Conservation (phyloP, 2,113 vertebrate genomes). For the Piprites chloris region DNA sequence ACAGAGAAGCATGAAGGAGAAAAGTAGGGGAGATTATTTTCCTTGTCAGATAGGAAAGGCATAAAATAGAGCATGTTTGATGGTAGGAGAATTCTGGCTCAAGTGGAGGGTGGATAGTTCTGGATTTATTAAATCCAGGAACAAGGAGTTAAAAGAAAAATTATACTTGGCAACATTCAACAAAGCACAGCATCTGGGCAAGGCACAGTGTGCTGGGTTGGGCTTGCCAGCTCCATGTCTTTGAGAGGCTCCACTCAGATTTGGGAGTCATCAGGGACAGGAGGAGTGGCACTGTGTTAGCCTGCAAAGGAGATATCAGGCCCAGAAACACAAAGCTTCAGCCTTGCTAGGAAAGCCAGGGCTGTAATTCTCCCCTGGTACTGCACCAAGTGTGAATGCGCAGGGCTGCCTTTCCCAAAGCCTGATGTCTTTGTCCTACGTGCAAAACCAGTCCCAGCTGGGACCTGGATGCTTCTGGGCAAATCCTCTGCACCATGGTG, state of each 20-base stretch:
- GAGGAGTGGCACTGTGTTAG: neutral
- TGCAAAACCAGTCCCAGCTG: neutral
- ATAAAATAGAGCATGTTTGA: conserved; percentile 43
- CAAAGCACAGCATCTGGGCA: neutral
- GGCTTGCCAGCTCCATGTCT: neutral
- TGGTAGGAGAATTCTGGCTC: conserved; percentile 12
- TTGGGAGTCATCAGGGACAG: neutral
- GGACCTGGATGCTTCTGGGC: neutral
- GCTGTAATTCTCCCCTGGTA: conserved; percentile 19
- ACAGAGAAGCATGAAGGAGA: conserved; percentile 70
- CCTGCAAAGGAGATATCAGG: conserved; percentile 9
- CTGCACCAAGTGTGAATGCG: neutral
- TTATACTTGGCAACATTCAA: conserved; percentile 14
- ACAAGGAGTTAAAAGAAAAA: conserved; percentile 45
- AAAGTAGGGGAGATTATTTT: conserved; percentile 63
- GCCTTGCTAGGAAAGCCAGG: neutral
- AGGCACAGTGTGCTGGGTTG: neutral
- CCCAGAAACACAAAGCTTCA: conserved; percentile 15
- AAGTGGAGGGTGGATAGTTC: neutral
- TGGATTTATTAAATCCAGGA: conserved; percentile 64
- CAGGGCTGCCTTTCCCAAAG: neutral
- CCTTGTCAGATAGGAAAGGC: conserved; percentile 28
- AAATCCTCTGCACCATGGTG: neutral
- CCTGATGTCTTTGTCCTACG: neutral
- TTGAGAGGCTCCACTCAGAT: conserved; percentile 34